Conservation (phyloP, 2,888 invertebrate species). For the Cataglyphis livida region DNA sequence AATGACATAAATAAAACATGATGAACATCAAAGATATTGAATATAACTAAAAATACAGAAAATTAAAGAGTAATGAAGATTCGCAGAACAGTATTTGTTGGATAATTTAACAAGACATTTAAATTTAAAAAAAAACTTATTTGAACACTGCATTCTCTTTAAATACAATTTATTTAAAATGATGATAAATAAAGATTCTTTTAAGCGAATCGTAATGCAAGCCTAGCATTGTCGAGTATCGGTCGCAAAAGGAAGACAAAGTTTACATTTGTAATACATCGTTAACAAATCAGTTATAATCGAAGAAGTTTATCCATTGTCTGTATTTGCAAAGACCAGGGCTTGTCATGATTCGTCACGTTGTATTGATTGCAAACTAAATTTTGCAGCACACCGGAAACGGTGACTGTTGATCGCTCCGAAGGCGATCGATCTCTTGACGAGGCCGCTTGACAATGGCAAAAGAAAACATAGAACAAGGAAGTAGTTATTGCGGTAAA, state of each 20-base stretch:
- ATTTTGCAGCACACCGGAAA: conserved; percentile 8
- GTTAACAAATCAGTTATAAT: conserved; percentile 59
- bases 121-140: background rate
- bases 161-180: background rate
- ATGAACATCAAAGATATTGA: background rate
- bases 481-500: conserved; percentile 4
- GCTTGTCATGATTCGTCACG: conserved; percentile 21
- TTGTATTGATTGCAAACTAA: background rate
- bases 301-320: background rate
- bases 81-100: background rate
- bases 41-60: background rate
- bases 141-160: background rate
- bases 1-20: background rate
- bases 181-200: background rate
- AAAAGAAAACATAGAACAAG: conserved; percentile 21
- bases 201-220: conserved; percentile 30
- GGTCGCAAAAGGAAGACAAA: conserved; percentile 39
- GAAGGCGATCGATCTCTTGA: conserved; percentile 26
- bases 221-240: conserved; percentile 61
- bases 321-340: background rate
- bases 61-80: conserved; percentile 9
- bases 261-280: conserved; percentile 38
- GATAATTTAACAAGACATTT: background rate
- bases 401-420: background rate
- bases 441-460: conserved; percentile 11